Evolutionary conservation across 2,113 vertebrate genomes (phyloP), one percentile per base, ranked within the genome.

Genomic region (Ellobius talpinus): DNA sequence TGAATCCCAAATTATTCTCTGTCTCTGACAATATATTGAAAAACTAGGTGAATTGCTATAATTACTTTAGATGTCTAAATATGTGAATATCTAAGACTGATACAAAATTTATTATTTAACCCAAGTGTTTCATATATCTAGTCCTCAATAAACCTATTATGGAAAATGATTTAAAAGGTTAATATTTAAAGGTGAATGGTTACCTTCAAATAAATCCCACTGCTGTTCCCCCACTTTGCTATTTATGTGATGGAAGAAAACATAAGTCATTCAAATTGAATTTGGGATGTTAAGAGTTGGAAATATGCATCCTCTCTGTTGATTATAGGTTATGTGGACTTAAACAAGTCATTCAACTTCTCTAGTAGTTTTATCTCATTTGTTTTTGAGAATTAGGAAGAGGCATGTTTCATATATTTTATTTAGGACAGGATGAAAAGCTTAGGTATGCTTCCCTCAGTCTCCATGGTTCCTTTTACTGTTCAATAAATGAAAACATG

Each of bases 171-270:
- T 3, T 65, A 78, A 58, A 93, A 5, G 70, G 1, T 1, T 87
- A 88, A 47, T 42, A 81, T 70, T 4, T n/a, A 47, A 82, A 76
- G 85, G 39, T 82, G 7, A 0, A 1, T 31, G 90, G 5, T 84
- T 74, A 87, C 1, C 17, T 55, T 12, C 2, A 86, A 72, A 61
- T 55, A 78, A 73, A 73, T 55, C 52, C 50, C 3, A 2, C 2
- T 8, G 2, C 1, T 0, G 14, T 24, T 2, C 5, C 19, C 7
- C 42, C 13, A 17, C 55, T 70, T 78, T 50, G 0, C 2, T 81
- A 87, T 91, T 50, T 91, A 33, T n/a, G 36, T 81, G 12, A 23
- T 93, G 31, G 9, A 2, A 86, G 19, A 31, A 2, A 50, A 0
- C 58, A 42, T 77, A 70, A 70, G 2, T 42, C 12, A 52, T 39